These are phyloP conservation scores for Sciurus vulgaris DNA, from an alignment of 2,797 vertebrate species.

Conservation along the genomic window DNA sequence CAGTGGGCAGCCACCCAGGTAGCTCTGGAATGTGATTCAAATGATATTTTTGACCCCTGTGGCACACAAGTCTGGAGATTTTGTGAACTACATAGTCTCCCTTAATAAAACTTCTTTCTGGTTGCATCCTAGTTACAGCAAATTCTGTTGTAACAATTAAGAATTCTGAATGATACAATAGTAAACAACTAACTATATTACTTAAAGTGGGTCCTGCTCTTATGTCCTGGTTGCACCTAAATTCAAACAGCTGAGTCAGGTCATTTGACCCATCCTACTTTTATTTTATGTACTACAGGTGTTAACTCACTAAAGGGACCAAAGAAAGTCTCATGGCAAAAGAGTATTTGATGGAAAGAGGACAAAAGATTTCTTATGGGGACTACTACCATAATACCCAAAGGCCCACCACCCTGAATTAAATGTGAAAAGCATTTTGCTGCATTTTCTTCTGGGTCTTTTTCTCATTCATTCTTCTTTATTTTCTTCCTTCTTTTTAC, in stretches of 20 bases:
- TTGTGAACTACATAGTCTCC: background rate
- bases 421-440: background rate
- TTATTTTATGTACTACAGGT: background rate
- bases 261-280: background rate
- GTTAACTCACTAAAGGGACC: background rate
- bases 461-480: background rate
- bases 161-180: background rate
- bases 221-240: background rate
- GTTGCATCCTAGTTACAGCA: background rate
- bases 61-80: background rate
- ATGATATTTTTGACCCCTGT: background rate
- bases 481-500: background rate
- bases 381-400: background rate
- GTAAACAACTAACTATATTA: background rate
- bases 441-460: background rate
- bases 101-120: background rate
- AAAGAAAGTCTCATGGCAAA: background rate
- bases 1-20: background rate
- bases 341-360: background rate
- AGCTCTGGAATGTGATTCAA: background rate
- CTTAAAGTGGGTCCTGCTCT: background rate
- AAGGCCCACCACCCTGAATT: background rate
- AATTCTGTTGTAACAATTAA: constrained; percentile 16
- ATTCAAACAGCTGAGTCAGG: background rate
- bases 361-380: background rate